Percentiles rank a stretch among this genome's conserved stretches.
Conservation (phyloP, 2,888 invertebrate species). For the Pogonocherus hispidulus region DNA sequence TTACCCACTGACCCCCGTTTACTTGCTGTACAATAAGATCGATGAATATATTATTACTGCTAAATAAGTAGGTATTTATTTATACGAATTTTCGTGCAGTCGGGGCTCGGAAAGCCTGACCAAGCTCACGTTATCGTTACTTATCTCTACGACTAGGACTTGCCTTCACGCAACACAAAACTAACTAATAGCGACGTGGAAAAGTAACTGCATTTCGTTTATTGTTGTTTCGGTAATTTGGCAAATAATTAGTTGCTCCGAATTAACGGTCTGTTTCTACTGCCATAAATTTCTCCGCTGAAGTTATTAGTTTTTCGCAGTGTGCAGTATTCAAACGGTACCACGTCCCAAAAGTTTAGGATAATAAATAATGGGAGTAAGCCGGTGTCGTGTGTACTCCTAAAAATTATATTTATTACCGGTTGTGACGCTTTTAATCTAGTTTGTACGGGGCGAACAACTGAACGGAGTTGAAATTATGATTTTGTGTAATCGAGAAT, state of each 20-base stretch:
- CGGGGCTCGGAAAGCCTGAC: not conserved
- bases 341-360: not conserved
- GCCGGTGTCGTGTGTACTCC: constrained; percentile 3
- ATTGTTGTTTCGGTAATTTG: constrained; percentile 20
- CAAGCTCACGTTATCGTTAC: not conserved
- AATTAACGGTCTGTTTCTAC: not conserved
- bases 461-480: not conserved
- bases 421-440: not conserved
- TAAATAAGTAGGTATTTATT: not conserved
- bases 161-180: not conserved
- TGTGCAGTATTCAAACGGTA: constrained; percentile 3
- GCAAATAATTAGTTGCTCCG: constrained; percentile 5
- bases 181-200: not conserved
- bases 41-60: too few relatives aligned
- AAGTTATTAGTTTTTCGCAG: constrained; percentile 11
- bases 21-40: too few relatives aligned
- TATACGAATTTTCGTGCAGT: not conserved
- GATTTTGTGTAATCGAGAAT: too few relatives aligned
- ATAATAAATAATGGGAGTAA: not conserved
- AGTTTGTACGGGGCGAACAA: not conserved
- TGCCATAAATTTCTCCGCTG: not conserved
- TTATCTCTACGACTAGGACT: not conserved
- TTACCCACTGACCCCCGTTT: too few relatives aligned
- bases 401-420: constrained; percentile 4
- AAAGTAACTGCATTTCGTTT: constrained; percentile 16